Evolutionary conservation across 2,888 invertebrate species (phyloP).

Genomic region (Morinoia aosen): DNA sequence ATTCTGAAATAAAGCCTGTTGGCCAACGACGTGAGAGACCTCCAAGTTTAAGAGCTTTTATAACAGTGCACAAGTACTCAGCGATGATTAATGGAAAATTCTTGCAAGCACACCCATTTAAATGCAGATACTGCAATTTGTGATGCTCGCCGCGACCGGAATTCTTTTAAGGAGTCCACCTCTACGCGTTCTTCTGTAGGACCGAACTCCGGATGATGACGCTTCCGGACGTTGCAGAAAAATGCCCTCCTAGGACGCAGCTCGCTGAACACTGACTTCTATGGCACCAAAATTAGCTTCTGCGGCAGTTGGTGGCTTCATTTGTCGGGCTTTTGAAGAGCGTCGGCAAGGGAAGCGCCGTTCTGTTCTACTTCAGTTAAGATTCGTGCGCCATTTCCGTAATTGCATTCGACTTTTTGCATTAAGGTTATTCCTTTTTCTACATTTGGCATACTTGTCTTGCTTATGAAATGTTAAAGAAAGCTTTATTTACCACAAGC

Average conservation of each 20-base stretch:
- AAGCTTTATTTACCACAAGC: too few species aligned
- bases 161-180: background rate
- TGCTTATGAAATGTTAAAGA: too few species aligned
- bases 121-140: background rate
- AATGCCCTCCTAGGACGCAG: slow-evolving; percentile 5
- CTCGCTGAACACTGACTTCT: slow-evolving; percentile 30
- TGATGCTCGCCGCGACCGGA: background rate
- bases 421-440: background rate
- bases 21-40: too few species aligned
- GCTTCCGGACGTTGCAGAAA: slow-evolving; percentile 17
- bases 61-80: background rate
- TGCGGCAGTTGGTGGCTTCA: background rate
- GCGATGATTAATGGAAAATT: background rate
- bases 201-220: background rate
- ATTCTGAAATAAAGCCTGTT: too few species aligned
- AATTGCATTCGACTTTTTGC: background rate
- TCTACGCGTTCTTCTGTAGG: background rate
- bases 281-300: slow-evolving; percentile 15
- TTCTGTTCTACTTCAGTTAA: background rate
- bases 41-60: background rate
- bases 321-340: slow-evolving; percentile 26
- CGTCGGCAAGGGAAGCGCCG: background rate
- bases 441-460: too few species aligned
- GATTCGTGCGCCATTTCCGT: background rate
- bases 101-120: background rate